phyloP scores from a whole-genome alignment of 2,888 invertebrate genomes.

The Punctoribates punctum region DNA sequence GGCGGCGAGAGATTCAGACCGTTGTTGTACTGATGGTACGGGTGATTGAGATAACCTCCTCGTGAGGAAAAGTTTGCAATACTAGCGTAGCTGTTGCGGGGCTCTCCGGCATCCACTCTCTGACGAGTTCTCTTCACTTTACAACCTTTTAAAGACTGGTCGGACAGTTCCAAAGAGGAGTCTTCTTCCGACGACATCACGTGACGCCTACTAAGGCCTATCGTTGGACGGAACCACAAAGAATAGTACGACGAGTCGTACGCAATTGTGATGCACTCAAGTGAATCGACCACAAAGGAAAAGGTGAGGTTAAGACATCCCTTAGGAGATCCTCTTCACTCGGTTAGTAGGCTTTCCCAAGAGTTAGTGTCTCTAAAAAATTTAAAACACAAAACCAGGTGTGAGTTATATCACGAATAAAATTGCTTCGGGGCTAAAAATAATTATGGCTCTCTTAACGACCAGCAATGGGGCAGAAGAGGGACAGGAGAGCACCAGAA shows the following conservation, averaged over 20 bases:
- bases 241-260: slow-evolving; percentile 28
- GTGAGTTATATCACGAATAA: slow-evolving; percentile 17
- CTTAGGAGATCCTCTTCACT: slow-evolving; percentile 17
- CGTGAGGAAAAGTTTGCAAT: slow-evolving; percentile 56
- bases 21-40: slow-evolving; percentile 42
- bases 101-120: slow-evolving; percentile 91
- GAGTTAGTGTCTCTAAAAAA: background rate
- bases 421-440: background rate
- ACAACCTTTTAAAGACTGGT: slow-evolving; percentile 39
- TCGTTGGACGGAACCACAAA: slow-evolving; percentile 43
- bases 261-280: slow-evolving; percentile 35
- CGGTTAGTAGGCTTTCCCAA: slow-evolving; percentile 28
- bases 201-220: slow-evolving; percentile 21
- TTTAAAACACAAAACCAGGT: slow-evolving; percentile 19
- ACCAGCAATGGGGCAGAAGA: too few species aligned
- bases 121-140: slow-evolving; percentile 82
- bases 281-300: slow-evolving; percentile 9
- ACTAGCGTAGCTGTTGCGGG: slow-evolving; percentile 81
- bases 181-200: slow-evolving; percentile 48
- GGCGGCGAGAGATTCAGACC: slow-evolving; percentile 43
- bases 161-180: slow-evolving; percentile 38
- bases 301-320: slow-evolving; percentile 34
- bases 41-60: slow-evolving; percentile 44
- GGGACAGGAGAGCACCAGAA: background rate
- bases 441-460: background rate